Evolutionary conservation across 2,113 vertebrate species (phyloP), one percentile per base, ranked within the genome.

Genomic region (Donacobius atricapilla): DNA sequence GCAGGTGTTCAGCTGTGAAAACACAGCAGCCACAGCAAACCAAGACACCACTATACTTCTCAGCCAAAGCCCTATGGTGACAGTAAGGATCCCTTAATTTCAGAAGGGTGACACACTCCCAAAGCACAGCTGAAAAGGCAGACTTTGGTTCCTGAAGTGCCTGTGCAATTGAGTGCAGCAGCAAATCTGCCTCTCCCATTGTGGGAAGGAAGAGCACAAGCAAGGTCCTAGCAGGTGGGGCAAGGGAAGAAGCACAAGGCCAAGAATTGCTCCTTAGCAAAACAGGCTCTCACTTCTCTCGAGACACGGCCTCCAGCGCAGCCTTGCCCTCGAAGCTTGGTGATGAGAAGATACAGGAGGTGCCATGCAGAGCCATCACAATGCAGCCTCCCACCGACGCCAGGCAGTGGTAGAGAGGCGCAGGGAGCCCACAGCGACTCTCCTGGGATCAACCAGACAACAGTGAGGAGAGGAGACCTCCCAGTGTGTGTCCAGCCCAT

Each of bases 361-460:
- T 5, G 6, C 99, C 99, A 0, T 99, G 97, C 25, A 98, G 6
- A 15, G 98, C 92, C 98, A 98, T 98, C 45, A 98, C 85, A 68
- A 99, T 89, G 13, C 97, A 98, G 28, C 97, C 99, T 4, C 97
- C 98, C 44, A 99, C 99, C 0, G 98, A 99, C 0, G 98, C 98
- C 88, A 99, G 98, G 97, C 99, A 99, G 91, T 99, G 99, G 94
- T 99, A 99, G 76, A 99, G 53, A 13, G 99, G 99, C 0, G 98
- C 95, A 0, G 99, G 99, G 21, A 99, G 7, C 23, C 97, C 97
- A 14, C 98, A 0, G 1, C 98, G 98, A 3, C 61, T 7, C 10
- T 97, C 94, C 98, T 99, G 93, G 39, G 88, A 65, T 3, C 3
- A 83, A 97, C 27, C 85, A 97, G 83, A 87, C 56, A 89, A n/a